Conservation (phyloP, 1,140 invertebrate genomes). For the Procambarus clarkii region DNA sequence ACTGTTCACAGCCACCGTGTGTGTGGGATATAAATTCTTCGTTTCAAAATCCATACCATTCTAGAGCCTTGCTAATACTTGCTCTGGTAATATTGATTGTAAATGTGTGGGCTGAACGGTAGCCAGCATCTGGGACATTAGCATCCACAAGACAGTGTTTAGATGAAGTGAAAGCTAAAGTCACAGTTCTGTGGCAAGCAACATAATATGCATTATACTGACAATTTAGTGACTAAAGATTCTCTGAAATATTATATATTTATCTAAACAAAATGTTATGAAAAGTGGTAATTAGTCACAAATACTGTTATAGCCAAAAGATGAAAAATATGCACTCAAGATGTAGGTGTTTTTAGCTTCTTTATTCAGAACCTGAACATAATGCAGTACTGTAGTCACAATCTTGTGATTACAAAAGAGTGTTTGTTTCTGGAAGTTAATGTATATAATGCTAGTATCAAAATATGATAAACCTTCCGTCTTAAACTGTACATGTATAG, state of each 20-base stretch:
- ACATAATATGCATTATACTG: background rate
- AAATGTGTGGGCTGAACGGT: background rate
- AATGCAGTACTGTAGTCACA: background rate
- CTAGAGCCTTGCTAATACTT: background rate
- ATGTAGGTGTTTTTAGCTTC: background rate
- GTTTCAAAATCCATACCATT: background rate
- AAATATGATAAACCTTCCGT: background rate
- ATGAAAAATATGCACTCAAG: background rate
- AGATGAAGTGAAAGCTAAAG: background rate
- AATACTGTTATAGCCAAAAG: background rate
- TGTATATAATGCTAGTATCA: background rate
- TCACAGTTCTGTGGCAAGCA: background rate
- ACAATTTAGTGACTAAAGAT: background rate
- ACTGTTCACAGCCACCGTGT: constrained; percentile 69
- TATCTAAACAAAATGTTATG: background rate
- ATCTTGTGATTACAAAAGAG: background rate
- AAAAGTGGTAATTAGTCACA: background rate
- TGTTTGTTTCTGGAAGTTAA: background rate
- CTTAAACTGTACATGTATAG: background rate
- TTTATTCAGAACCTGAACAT: background rate
- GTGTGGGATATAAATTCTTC: constrained; percentile 55
- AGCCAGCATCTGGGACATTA: background rate
- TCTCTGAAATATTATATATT: background rate
- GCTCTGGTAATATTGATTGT: constrained; percentile 1
- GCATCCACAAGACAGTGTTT: background rate